These are phyloP conservation scores for Cyprinus carpio DNA, from an alignment of 2,113 vertebrate species.

Conservation along the genomic window DNA sequence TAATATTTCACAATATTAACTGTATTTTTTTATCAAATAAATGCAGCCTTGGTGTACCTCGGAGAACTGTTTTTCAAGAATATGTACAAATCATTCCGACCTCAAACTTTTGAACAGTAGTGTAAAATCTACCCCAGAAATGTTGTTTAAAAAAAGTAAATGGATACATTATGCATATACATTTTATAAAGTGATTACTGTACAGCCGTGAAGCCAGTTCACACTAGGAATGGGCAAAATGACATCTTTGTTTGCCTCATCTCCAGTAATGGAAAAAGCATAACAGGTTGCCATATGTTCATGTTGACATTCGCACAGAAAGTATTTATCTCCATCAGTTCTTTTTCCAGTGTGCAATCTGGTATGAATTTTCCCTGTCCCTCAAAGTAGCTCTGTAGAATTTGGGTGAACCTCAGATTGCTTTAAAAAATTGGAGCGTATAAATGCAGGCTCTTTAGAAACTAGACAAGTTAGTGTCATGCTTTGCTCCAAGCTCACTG, in stretches of 20 bases:
- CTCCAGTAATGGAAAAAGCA: slow-evolving; percentile 16
- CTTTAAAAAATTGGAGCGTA: background rate
- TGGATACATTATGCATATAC: slow-evolving; percentile 36
- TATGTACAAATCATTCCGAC: background rate
- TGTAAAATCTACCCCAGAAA: background rate
- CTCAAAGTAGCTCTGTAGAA: slow-evolving; percentile 16
- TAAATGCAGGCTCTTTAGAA: slow-evolving; percentile 21
- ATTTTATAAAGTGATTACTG: slow-evolving; percentile 42
- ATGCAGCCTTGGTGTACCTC: too few species aligned
- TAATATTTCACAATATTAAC: too few species aligned
- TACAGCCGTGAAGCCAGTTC: slow-evolving; percentile 62
- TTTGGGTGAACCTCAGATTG: slow-evolving; percentile 24
- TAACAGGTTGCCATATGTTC: slow-evolving; percentile 29
- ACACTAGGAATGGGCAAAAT: slow-evolving; percentile 53
- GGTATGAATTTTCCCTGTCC: slow-evolving; percentile 30
- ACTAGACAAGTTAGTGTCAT: background rate
- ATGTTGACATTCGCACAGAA: slow-evolving; percentile 20
- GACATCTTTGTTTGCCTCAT: slow-evolving; percentile 39
- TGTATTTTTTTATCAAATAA: too few species aligned
- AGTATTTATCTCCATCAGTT: slow-evolving; percentile 7
- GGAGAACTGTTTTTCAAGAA: background rate
- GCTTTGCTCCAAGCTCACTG: background rate
- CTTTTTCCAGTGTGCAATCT: slow-evolving; percentile 32
- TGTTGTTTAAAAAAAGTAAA: background rate
- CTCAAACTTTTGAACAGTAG: background rate